Evolutionary conservation across 2,797 vertebrate genomes (phyloP), one percentile per base, ranked within the genome.

Genomic region (Cyclopterus lumpus): DNA sequence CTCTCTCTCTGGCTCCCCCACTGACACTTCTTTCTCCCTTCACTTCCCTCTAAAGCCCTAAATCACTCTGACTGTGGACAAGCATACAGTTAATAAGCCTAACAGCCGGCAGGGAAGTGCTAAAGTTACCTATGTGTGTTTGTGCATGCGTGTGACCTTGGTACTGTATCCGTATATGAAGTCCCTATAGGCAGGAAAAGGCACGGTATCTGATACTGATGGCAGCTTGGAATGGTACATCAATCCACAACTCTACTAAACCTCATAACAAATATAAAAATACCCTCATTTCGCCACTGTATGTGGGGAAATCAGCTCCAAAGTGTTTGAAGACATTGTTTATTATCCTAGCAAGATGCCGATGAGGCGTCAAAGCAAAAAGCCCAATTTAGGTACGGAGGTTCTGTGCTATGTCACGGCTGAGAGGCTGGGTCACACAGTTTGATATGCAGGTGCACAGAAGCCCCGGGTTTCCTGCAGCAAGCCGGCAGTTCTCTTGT

Each of bases 361-460:
- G 75, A 85, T 65, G 70, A 73, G 77, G 59, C 58, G 12, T 86
- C 68, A 71, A 72, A 83, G 74, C 69, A 28, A 46, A 57, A 66
- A 26, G 65, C 71, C 6, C 38, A 79, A 77, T 83, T 87, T 89
- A 66, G 74, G 58, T 79, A 26, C 75, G 74, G 67, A 81, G 80
- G 86, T 81, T 87, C 73, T 86, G 83, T 73, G 69, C 77, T 57
- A 26, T 88, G 85, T 88, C 79, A 85, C 59, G 65, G 79, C 84
- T 90, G 80, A 88, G 80, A 71, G 81, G 57, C 68, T 80, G 66
- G 88, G 89, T 90, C 90, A 88, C 80, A 80, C 84, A 69, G 82
- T 92, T 93, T 91, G 87, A 93, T 86, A 89, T 90, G 89, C 90
- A 93, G 91, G 91, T 92, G 89, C 91, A 90, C 85, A 79, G 65